Conservation (phyloP, 2,797 vertebrate species). For the Dryobates pubescens region DNA sequence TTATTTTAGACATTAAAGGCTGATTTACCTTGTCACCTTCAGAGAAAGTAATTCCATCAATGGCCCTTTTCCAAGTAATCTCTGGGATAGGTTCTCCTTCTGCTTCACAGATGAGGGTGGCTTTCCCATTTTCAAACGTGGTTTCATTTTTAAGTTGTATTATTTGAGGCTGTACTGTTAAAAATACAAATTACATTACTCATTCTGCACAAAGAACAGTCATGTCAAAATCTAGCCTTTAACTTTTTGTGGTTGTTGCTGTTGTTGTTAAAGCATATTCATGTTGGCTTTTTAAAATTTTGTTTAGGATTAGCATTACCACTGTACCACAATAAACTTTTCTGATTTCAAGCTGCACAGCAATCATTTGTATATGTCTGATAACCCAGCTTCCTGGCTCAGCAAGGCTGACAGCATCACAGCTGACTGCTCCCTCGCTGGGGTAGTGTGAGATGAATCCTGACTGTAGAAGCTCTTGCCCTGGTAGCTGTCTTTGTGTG, state of each 20-base stretch:
- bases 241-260: not conserved
- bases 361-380: not conserved
- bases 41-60: constrained; percentile 87
- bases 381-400: not conserved
- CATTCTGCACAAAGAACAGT: not conserved
- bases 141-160: constrained; percentile 95
- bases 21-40: constrained; percentile 92
- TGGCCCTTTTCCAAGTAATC: constrained; percentile 94
- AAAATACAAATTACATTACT: constrained; percentile 75
- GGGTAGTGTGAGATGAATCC: too few species aligned
- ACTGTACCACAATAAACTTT: not conserved
- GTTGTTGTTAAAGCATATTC: not conserved
- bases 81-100: constrained; percentile 95
- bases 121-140: constrained; percentile 90
- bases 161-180: constrained; percentile 97
- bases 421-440: not conserved
- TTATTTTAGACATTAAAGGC: not conserved
- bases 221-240: not conserved
- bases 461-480: not conserved
- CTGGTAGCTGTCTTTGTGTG: not conserved
- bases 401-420: not conserved
- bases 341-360: not conserved
- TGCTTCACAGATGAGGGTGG: constrained; percentile 92
- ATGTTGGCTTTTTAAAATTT: not conserved
- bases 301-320: not conserved